These are phyloP conservation scores for Epistrophe eligans DNA, from an alignment of 2,888 invertebrate species.

Conservation along the genomic window DNA sequence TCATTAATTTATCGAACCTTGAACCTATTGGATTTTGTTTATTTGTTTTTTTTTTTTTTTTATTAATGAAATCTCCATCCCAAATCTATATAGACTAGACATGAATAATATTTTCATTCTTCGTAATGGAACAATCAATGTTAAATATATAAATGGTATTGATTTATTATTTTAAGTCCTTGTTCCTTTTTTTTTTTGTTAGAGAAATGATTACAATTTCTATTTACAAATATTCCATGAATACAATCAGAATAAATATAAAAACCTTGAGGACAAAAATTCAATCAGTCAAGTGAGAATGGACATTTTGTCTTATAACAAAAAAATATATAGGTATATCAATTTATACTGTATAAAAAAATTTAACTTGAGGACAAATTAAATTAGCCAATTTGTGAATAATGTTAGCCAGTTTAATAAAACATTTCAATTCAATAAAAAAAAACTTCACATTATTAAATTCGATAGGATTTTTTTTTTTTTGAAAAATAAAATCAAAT, in stretches of 20 bases:
- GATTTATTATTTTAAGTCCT: constrained; percentile 8
- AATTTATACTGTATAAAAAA: background rate
- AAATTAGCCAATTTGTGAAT: too few species aligned
- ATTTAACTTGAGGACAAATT: background rate
- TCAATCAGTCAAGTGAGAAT: constrained; percentile 43
- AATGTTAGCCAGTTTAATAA: too few species aligned
- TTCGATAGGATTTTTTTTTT: too few species aligned
- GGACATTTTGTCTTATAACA: background rate
- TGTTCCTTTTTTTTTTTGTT: background rate
- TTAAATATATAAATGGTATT: constrained; percentile 3
- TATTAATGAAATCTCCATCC: background rate
- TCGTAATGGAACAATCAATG: background rate
- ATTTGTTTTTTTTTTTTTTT: background rate
- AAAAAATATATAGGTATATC: background rate
- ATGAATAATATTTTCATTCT: background rate
- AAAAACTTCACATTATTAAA: too few species aligned
- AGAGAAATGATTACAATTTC: background rate
- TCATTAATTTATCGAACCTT: background rate
- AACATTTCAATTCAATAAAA: too few species aligned
- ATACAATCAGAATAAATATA: constrained; percentile 14
- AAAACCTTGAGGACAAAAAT: constrained; percentile 33
- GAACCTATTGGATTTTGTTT: too few species aligned
- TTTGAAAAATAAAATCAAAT: too few species aligned
- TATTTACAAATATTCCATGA: background rate
- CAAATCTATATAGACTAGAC: background rate